Evolutionary conservation across 1,140 invertebrate species (phyloP), one percentile per base, ranked within the genome.

Genomic region (Diorhabda sublineata): DNA sequence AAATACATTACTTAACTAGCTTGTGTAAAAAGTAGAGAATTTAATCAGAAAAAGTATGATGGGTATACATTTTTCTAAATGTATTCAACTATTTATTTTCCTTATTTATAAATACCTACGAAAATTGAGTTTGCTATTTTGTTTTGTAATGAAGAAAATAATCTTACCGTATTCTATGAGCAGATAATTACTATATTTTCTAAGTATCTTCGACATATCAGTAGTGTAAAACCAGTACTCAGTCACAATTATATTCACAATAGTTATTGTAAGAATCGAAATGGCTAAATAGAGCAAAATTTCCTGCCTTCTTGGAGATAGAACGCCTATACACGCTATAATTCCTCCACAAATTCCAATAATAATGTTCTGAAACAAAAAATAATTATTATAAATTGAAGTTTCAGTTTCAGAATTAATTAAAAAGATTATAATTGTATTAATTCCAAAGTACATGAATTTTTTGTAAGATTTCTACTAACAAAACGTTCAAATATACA

Each of bases 151-250:
- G 6, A 56, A 60, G 26, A 4, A 60, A 60, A 60, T n/a, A 3
- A 2, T 73, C 71, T 81, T 76, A 84, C 83, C 82, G 69, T 81
- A 83, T 61, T 78, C 73, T 65, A 82, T 78, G 56, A 83, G 75
- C 66, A 77, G 76, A 67, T 81, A 72, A 66, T 81, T 80, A 42
- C 76, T 72, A 71, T 80, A 78, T 56, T 75, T 74, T 43, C 75
- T 76, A 47, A 79, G 66, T 64, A 81, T 64, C 69, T 78, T 78
- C 45, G 74, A 62, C 64, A 78, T 74, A 63, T 82, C 79, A 5
- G 80, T 71, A 59, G 77, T 76, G 70, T 83, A 80, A 47, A 81
- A 77, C 45, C 78, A 72, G 80, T 81, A 84, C 75, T 85, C 83
- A 41, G 81, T 73, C 8, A 84, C 71, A 52, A 84, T 77, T 43